Base-by-base conservation (phyloP, 1,140 invertebrate species). In the Lepeophtheirus salmonis region DNA sequence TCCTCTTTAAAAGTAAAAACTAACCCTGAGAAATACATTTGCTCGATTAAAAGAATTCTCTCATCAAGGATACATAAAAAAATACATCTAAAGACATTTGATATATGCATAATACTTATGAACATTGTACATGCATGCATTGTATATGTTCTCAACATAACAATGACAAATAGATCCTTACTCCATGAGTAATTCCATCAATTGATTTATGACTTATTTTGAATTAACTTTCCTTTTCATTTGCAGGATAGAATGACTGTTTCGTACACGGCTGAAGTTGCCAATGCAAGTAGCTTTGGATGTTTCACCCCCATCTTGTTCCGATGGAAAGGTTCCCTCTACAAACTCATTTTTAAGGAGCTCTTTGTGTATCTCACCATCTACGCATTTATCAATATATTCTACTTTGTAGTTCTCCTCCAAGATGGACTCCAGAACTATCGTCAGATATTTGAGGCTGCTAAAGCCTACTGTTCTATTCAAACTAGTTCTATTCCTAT, bases 271-370 rank as follows among this genome's bases (percentile, higher is more conserved):
- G 82, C 83, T 68, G 81, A 86, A 74, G 85, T 88, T 67, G 84
- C 84, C 62, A 88, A 88, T 71, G 84, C 84, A 68, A 87, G 84
- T 75, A 85, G 81, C 73, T 89, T 88, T 70, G 85, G 85, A 68
- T 86, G 84, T 73, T 89, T 89, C 74, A 87, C 84, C 82, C 80
- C 79, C 71, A 86, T 87, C 70, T 75, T 87, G 2, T 53, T 61
- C 51, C 16, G 25, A 23, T 61, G 59, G 59, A 61, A 56, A 24
- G 59, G 59, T 13, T 61, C 59, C 12, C 41, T 61, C 2, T 61
- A 61, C 25, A 61, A 61, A 20, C 51, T 61, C 18, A 53, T 61
- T 20, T 61, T 21, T 20, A 52, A 53, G 26, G 48, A 51, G 22
- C 30, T 62, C 16, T 56, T 25, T 16, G 24, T 59, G 25, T 63